These are phyloP conservation scores for Hypothenemus hampei DNA, from an alignment of 1,140 invertebrate species.

Conservation along the genomic window DNA sequence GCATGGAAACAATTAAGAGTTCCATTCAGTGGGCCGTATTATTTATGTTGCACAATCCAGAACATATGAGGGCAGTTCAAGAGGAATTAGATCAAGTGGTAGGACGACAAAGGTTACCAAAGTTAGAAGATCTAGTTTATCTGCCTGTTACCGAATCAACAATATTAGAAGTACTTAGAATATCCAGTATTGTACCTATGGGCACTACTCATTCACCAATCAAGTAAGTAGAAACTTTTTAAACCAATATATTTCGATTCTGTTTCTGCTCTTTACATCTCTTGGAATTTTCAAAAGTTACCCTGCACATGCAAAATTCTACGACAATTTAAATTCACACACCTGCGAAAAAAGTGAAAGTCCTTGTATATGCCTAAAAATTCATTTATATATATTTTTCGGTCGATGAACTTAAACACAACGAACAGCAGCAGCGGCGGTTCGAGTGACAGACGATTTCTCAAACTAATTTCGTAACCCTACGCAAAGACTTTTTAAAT, in stretches of 20 bases:
- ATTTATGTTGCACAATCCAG: constrained; percentile 81
- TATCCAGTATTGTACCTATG: constrained; percentile 79
- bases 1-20: constrained; percentile 91
- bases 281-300: neutral
- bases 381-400: constrained; percentile 31
- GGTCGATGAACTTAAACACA: constrained; percentile 36
- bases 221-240: no score
- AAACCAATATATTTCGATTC: no score
- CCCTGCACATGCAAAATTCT: no score
- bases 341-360: constrained; percentile 44
- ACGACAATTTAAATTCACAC: constrained; percentile 32
- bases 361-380: constrained; percentile 36
- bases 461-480: constrained; percentile 37
- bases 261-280: no score
- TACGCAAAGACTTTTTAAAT: constrained; percentile 37
- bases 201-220: constrained; percentile 85
- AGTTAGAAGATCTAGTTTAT: constrained; percentile 73
- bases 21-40: constrained; percentile 85
- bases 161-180: constrained; percentile 76
- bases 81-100: constrained; percentile 86
- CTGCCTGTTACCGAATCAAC: constrained; percentile 85
- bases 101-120: constrained; percentile 72
- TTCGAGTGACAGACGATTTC: constrained; percentile 40
- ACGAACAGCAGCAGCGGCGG: constrained; percentile 35
- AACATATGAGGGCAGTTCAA: constrained; percentile 75